phyloP scores from a whole-genome alignment of 2,888 invertebrate species.

The Imbricaverruca yamaguchii region DNA sequence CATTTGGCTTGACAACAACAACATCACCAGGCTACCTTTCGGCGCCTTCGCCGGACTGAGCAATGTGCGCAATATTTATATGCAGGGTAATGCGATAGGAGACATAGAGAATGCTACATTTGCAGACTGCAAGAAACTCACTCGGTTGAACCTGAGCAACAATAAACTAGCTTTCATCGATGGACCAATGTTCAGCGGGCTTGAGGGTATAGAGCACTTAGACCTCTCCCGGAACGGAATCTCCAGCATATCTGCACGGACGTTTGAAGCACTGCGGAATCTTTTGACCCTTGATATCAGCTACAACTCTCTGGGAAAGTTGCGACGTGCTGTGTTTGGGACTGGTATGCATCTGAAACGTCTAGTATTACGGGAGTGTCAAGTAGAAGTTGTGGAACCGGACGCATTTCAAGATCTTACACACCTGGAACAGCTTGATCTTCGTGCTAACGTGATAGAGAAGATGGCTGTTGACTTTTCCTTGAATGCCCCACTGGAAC shows the following conservation, averaged over 20 bases:
- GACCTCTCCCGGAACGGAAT: constrained; percentile 39
- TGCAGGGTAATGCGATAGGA: constrained; percentile 63
- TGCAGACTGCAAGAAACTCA: constrained; percentile 35
- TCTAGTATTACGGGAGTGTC: constrained; percentile 65
- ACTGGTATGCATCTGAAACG: constrained; percentile 65
- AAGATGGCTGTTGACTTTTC: constrained; percentile 34
- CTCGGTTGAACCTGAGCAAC: constrained; percentile 34
- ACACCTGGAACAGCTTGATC: constrained; percentile 68
- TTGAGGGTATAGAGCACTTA: constrained; percentile 36
- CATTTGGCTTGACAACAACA: constrained; percentile 36
- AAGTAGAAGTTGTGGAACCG: constrained; percentile 61
- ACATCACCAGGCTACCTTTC: constrained; percentile 27
- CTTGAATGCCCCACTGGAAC: constrained; percentile 34
- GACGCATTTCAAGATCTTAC: constrained; percentile 64
- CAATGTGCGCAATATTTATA: constrained; percentile 63
- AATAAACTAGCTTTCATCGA: constrained; percentile 36
- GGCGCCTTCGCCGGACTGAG: constrained; percentile 57
- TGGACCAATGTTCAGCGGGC: constrained; percentile 34
- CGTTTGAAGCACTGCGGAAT: constrained; percentile 38
- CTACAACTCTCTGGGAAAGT: constrained; percentile 40
- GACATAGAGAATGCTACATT: constrained; percentile 37
- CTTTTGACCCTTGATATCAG: constrained; percentile 37
- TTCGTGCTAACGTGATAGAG: constrained; percentile 54
- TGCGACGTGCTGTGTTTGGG: constrained; percentile 36
- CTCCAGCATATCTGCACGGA: constrained; percentile 37